These are phyloP conservation scores for Chrysolina oricalcia DNA, from an alignment of 2,888 invertebrate species.

Conservation along the genomic window DNA sequence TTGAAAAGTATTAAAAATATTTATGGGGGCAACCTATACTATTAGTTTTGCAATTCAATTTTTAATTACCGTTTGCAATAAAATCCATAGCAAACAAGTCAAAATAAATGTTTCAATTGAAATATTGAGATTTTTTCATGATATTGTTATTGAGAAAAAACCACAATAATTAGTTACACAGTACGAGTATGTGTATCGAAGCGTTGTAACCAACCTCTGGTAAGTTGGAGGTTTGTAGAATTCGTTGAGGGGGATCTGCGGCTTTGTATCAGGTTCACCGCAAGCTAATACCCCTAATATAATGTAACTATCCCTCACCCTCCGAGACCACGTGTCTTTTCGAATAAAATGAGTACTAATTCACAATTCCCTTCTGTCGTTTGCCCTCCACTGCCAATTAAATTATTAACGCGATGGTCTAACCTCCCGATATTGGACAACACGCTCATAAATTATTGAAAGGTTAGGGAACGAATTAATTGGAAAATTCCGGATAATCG, in stretches of 20 bases:
- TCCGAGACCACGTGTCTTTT: conserved; percentile 58
- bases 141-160: too few relatives aligned
- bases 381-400: conserved; percentile 56
- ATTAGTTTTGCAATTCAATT: too few relatives aligned
- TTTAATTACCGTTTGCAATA: too few relatives aligned
- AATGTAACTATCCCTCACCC: conserved; percentile 63
- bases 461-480: conserved; percentile 23
- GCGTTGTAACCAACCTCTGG: conserved; percentile 7
- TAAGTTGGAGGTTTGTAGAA: conserved; percentile 18
- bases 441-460: conserved; percentile 23
- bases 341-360: conserved; percentile 64
- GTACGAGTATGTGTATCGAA: neutral
- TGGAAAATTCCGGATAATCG: conserved; percentile 21
- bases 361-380: conserved; percentile 56
- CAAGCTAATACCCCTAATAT: conserved; percentile 49
- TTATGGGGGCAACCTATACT: too few relatives aligned
- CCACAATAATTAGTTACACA: too few relatives aligned
- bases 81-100: too few relatives aligned
- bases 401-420: conserved; percentile 59
- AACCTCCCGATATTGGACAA: conserved; percentile 44
- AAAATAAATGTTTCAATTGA: too few relatives aligned
- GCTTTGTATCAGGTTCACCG: conserved; percentile 40
- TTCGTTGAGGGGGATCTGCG: conserved; percentile 17
- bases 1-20: too few relatives aligned
- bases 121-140: too few relatives aligned